These are phyloP conservation scores for Trichoplusia ni DNA, from an alignment of 1,140 invertebrate species.

Conservation along the genomic window DNA sequence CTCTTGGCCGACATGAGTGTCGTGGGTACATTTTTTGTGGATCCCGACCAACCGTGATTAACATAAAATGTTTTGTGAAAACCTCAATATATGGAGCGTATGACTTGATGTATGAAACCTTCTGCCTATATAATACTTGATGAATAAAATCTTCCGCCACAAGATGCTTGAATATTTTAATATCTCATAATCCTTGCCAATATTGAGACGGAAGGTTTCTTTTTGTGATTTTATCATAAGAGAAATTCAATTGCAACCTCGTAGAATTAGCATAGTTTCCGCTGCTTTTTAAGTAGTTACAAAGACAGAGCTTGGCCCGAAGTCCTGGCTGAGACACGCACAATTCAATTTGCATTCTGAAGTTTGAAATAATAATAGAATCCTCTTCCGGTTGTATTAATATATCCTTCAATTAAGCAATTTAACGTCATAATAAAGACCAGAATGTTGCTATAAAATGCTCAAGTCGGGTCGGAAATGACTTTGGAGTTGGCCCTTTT, in stretches of 20 bases:
- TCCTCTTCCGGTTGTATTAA: slow-evolving; percentile 32
- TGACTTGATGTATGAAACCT: slow-evolving; percentile 32
- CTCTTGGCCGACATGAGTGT: slow-evolving; percentile 34
- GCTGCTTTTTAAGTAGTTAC: not conserved
- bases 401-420: slow-evolving; percentile 46
- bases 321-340: slow-evolving; percentile 3
- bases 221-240: not conserved
- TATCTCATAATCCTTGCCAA: slow-evolving; percentile 22
- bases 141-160: slow-evolving; percentile 19
- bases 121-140: slow-evolving; percentile 29
- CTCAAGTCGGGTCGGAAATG: slow-evolving; percentile 49
- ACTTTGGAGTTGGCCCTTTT: slow-evolving; percentile 59
- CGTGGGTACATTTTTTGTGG: slow-evolving; percentile 41
- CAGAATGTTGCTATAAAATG: slow-evolving; percentile 47
- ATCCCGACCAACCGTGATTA: slow-evolving; percentile 41
- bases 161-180: slow-evolving; percentile 23
- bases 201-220: not conserved
- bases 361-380: slow-evolving; percentile 33
- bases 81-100: slow-evolving; percentile 38
- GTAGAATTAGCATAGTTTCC: slow-evolving; percentile 9
- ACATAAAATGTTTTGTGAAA: slow-evolving; percentile 54
- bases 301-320: not conserved
- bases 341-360: slow-evolving; percentile 29
- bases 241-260: slow-evolving; percentile 10
- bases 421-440: slow-evolving; percentile 49